Percentiles rank a stretch among this genome's conserved stretches.
Conservation (phyloP, 2,113 vertebrate genomes). For the Stigmatopora argus region DNA sequence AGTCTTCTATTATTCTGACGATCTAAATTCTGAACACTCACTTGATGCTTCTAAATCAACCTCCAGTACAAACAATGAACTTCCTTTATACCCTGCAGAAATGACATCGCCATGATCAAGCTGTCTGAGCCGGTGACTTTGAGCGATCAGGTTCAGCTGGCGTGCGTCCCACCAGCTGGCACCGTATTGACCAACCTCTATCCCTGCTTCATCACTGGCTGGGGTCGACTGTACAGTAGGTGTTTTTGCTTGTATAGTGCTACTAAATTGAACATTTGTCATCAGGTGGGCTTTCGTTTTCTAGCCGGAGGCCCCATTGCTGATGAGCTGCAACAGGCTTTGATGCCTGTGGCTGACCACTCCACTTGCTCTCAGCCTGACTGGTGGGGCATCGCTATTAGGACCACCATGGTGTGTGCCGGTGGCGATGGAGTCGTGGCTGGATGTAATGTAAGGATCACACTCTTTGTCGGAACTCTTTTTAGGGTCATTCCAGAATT, state of each 20-base stretch:
- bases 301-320: slow-evolving; percentile 74
- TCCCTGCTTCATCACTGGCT: slow-evolving; percentile 75
- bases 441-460: slow-evolving; percentile 71
- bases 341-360: slow-evolving; percentile 76
- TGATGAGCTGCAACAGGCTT: slow-evolving; percentile 76
- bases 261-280: slow-evolving; percentile 49
- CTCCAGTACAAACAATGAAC: slow-evolving; percentile 8
- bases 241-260: slow-evolving; percentile 14
- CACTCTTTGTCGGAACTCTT: too few species aligned
- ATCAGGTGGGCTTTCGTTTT: slow-evolving; percentile 49
- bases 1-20: neutral
- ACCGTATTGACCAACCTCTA: slow-evolving; percentile 64
- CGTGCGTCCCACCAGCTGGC: slow-evolving; percentile 65
- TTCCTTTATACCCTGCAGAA: slow-evolving; percentile 48
- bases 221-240: slow-evolving; percentile 75
- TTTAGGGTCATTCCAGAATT: too few species aligned
- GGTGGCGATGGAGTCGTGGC: slow-evolving; percentile 74
- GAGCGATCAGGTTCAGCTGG: slow-evolving; percentile 63
- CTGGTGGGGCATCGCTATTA: slow-evolving; percentile 74
- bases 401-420: slow-evolving; percentile 70
- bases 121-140: slow-evolving; percentile 67
- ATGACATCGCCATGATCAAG: slow-evolving; percentile 75
- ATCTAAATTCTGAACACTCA: neutral
- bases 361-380: slow-evolving; percentile 69
- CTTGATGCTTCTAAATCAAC: slow-evolving; percentile 21